Evolutionary conservation across 64 coral and sea anemone species (phyloP).

Genomic region (Montipora efflorescens): DNA sequence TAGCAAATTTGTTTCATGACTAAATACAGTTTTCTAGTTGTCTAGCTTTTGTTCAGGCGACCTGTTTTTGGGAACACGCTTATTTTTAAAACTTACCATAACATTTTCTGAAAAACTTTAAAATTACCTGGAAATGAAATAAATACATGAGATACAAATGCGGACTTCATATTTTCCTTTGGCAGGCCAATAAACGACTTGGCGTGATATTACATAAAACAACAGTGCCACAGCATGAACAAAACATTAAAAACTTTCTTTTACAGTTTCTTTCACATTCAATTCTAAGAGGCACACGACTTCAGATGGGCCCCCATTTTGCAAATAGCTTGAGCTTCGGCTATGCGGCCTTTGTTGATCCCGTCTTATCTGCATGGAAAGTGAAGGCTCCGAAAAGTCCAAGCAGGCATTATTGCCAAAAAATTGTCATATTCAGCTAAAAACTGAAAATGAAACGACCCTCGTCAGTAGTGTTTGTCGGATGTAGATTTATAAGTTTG

Average conservation of each 20-base stretch:
- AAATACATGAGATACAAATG: constrained; percentile 25
- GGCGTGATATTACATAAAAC: constrained; percentile 1
- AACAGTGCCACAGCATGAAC: background rate
- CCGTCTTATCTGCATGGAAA: background rate
- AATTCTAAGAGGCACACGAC: background rate
- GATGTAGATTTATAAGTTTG: background rate
- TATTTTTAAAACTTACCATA: background rate
- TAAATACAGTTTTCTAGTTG: background rate
- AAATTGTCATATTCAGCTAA: constrained; percentile 10
- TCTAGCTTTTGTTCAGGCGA: background rate
- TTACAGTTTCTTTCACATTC: background rate
- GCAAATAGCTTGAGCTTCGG: background rate
- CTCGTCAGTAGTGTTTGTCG: constrained; percentile 1
- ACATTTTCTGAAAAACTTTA: background rate
- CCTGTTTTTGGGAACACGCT: background rate
- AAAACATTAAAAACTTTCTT: background rate
- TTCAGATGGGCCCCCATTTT: background rate
- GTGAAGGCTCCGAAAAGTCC: background rate
- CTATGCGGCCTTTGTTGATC: background rate
- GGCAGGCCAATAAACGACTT: background rate
- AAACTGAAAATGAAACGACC: constrained; percentile 19
- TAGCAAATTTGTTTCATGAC: background rate
- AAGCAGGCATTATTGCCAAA: background rate
- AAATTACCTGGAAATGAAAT: background rate
- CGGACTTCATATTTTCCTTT: background rate